Conservation (phyloP, 2,797 vertebrate species). For the Chrosomus eos region DNA sequence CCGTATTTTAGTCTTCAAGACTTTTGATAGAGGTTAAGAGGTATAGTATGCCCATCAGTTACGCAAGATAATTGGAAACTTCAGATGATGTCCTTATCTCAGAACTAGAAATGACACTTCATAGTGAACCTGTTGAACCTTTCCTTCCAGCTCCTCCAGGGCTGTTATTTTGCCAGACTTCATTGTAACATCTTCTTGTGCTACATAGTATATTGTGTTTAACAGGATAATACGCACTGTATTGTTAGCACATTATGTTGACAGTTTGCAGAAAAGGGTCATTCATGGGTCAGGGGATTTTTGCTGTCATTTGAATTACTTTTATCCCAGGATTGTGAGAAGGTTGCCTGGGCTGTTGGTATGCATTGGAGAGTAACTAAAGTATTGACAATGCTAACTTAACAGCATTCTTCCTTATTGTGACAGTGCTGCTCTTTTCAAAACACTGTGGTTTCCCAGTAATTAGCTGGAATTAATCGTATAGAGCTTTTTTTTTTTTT, state of each 20-base stretch:
- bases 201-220: background rate
- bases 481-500: background rate
- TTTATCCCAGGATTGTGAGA: background rate
- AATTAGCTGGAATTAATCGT: background rate
- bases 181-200: background rate
- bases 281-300: background rate
- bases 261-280: constrained; percentile 20
- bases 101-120: constrained; percentile 42
- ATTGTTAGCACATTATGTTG: background rate
- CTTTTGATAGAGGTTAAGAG: constrained; percentile 37
- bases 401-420: background rate
- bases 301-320: constrained; percentile 8
- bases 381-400: background rate
- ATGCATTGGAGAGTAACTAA: background rate
- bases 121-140: constrained; percentile 35
- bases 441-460: background rate
- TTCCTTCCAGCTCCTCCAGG: background rate
- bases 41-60: constrained; percentile 39
- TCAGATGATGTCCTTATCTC: constrained; percentile 31
- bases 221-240: background rate
- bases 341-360: background rate
- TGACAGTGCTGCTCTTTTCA: background rate
- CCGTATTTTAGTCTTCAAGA: constrained; percentile 40
- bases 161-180: background rate
- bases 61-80: constrained; percentile 38